Percentiles rank a stretch among this genome's conserved stretches.
phyloP scores from a whole-genome alignment of 2,888 invertebrate species.

The Sipha maydis region DNA sequence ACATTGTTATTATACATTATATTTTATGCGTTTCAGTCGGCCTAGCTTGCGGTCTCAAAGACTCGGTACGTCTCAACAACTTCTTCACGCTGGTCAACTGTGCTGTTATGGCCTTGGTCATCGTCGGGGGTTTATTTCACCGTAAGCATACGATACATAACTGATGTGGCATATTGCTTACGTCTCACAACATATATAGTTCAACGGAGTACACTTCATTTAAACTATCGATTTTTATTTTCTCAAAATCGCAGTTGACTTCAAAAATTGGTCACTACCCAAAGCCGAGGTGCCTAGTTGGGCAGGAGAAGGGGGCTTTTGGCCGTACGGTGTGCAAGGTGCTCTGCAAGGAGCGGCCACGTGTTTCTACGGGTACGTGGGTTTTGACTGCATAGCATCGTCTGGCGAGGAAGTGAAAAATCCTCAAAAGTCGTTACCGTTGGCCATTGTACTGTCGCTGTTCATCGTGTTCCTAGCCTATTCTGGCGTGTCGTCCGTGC shows the following conservation, averaged over 20 bases:
- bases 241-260: slow-evolving; percentile 68
- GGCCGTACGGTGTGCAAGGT: slow-evolving; percentile 69
- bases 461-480: slow-evolving; percentile 88
- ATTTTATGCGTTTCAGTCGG: slow-evolving; percentile 69
- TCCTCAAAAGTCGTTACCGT: slow-evolving; percentile 88
- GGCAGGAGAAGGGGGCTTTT: slow-evolving; percentile 71
- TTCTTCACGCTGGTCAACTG: slow-evolving; percentile 80
- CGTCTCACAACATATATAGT: background rate
- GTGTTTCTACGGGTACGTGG: slow-evolving; percentile 73
- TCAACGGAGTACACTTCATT: background rate
- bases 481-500: slow-evolving; percentile 86
- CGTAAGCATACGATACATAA: slow-evolving; percentile 68
- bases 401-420: slow-evolving; percentile 86
- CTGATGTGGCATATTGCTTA: too few species aligned
- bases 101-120: slow-evolving; percentile 77
- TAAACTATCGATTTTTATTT: slow-evolving; percentile 7
- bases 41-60: slow-evolving; percentile 82
- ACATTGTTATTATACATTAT: too few species aligned
- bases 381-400: slow-evolving; percentile 71
- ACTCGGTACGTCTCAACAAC: slow-evolving; percentile 82
- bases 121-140: slow-evolving; percentile 77
- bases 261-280: slow-evolving; percentile 71
- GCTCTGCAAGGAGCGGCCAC: slow-evolving; percentile 68
- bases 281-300: slow-evolving; percentile 67
- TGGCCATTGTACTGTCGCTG: slow-evolving; percentile 86